Evolutionary conservation across 1,140 invertebrate species (phyloP).

Genomic region (Halictus rubicundus): DNA sequence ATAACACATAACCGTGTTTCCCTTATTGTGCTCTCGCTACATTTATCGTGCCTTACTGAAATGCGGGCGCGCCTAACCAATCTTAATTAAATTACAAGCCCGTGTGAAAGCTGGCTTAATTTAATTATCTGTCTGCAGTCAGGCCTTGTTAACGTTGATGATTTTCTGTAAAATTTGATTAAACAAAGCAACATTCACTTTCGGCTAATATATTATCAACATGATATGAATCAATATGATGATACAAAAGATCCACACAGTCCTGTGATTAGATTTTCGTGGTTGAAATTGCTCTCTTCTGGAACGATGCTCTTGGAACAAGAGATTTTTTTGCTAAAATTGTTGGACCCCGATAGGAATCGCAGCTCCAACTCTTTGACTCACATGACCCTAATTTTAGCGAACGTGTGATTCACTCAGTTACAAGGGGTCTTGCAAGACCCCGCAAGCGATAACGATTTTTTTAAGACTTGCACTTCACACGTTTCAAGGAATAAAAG

Average conservation of each 20-base stretch:
- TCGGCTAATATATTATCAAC: not conserved
- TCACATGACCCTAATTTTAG: conserved; percentile 52
- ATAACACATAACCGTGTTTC: no score
- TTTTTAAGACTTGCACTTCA: not conserved
- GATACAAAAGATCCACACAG: not conserved
- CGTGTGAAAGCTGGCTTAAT: conserved; percentile 38
- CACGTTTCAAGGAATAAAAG: no score
- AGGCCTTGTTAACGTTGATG: conserved; percentile 17
- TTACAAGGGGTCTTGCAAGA: not conserved
- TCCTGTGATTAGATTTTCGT: not conserved
- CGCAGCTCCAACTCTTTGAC: not conserved
- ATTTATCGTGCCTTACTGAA: not conserved
- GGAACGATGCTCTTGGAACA: conserved; percentile 2
- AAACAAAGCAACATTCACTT: not conserved
- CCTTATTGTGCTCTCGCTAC: not conserved
- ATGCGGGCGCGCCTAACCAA: conserved; percentile 32
- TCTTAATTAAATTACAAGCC: conserved; percentile 60
- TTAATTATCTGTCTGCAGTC: conserved; percentile 43
- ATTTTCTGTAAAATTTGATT: conserved; percentile 32
- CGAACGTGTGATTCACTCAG: conserved; percentile 44
- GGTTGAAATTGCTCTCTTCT: not conserved
- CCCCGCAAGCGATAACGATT: not conserved
- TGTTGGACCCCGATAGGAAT: conserved; percentile 14
- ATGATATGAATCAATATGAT: no score
- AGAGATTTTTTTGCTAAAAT: conserved; percentile 38